Conservation (phyloP, 2,888 invertebrate species). For the Drosophila pseudotalamancana region DNA sequence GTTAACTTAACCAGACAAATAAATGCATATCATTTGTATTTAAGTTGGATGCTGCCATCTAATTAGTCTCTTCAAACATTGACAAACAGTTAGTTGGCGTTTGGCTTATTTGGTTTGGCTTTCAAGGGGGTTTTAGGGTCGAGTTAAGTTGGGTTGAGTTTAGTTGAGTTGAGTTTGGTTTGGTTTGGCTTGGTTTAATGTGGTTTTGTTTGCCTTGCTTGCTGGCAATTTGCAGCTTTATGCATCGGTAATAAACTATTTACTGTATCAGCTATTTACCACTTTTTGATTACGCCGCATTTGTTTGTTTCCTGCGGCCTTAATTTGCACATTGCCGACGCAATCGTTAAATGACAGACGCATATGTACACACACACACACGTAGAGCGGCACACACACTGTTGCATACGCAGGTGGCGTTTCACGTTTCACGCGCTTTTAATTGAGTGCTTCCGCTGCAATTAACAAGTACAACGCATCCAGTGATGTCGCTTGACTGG, state of each 20-base stretch:
- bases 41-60: constrained; percentile 46
- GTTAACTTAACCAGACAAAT: constrained; percentile 8
- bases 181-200: constrained; percentile 21
- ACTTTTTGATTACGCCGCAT: constrained; percentile 78
- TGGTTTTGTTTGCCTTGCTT: constrained; percentile 36
- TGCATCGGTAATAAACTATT: constrained; percentile 69
- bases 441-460: constrained; percentile 79
- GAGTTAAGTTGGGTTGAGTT: neutral
- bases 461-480: constrained; percentile 74
- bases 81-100: constrained; percentile 49
- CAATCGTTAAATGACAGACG: constrained; percentile 48
- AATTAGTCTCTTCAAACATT: constrained; percentile 65
- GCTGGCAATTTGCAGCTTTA: constrained; percentile 62
- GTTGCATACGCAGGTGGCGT: constrained; percentile 65
- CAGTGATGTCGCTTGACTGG: constrained; percentile 53
- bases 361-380: constrained; percentile 10
- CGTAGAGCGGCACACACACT: neutral
- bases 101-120: constrained; percentile 15
- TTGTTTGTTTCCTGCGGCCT: constrained; percentile 76
- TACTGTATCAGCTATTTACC: constrained; percentile 72
- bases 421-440: constrained; percentile 77
- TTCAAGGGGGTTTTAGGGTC: constrained; percentile 6
- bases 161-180: constrained; percentile 2
- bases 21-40: constrained; percentile 48
- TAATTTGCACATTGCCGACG: constrained; percentile 59